Conservation (phyloP, 30 jellyfish, hydroid and myxozoan species). For the Nemopilema nomurai region DNA sequence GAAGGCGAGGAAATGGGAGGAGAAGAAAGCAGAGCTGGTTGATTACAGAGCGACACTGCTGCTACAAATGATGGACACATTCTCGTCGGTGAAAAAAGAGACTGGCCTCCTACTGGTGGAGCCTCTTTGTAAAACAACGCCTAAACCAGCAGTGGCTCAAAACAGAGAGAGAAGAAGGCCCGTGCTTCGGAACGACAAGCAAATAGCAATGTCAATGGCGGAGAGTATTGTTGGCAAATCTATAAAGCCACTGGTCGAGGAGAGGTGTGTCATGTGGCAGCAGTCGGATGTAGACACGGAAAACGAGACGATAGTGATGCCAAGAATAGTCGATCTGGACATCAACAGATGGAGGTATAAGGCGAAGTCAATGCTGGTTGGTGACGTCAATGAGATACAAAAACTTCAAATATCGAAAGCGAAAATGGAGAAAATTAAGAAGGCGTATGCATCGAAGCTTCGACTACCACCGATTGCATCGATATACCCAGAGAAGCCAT, state of each 20-base stretch:
- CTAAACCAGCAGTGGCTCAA: background rate
- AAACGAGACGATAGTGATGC: slow-evolving; percentile 31
- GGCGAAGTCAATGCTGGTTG: slow-evolving; percentile 34
- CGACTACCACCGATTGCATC: slow-evolving; percentile 82
- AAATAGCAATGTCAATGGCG: slow-evolving; percentile 5
- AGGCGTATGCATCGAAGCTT: slow-evolving; percentile 47
- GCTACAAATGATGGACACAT: slow-evolving; percentile 40
- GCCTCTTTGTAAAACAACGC: slow-evolving; percentile 24
- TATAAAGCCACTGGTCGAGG: slow-evolving; percentile 25
- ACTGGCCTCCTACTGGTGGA: slow-evolving; percentile 65
- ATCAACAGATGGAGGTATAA: slow-evolving; percentile 72
- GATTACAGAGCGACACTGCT: slow-evolving; percentile 31
- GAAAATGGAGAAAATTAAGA: slow-evolving; percentile 52
- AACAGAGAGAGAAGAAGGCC: background rate
- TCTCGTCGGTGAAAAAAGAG: slow-evolving; percentile 49
- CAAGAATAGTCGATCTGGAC: slow-evolving; percentile 70
- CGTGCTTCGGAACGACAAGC: slow-evolving; percentile 3
- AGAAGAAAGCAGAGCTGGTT: slow-evolving; percentile 50
- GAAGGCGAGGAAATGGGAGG: slow-evolving; percentile 59
- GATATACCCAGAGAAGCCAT: slow-evolving; percentile 56
- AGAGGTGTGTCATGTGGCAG: slow-evolving; percentile 51
- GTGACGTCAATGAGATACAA: slow-evolving; percentile 24
- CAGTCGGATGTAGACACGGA: slow-evolving; percentile 18
- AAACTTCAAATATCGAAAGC: slow-evolving; percentile 15
- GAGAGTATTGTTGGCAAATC: slow-evolving; percentile 38